Evolutionary conservation across 2,797 vertebrate species (phyloP).

Genomic region (Sebastes kiyomatsui): DNA sequence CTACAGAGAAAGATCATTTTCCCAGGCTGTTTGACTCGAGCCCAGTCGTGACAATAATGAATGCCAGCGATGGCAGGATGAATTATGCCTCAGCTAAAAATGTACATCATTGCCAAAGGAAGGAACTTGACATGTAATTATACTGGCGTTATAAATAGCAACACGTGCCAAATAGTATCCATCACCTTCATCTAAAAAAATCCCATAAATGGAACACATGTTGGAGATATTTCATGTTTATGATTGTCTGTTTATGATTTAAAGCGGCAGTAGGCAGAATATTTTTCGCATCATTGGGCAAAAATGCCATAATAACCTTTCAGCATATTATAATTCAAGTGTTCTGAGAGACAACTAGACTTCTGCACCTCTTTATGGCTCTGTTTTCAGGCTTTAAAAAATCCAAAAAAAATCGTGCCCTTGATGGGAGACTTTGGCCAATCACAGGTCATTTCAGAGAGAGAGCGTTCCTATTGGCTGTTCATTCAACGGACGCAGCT

Average conservation of each 20-base stretch:
- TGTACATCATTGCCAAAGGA: constrained; percentile 67
- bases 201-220: constrained; percentile 42
- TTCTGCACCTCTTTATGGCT: too few relatives aligned
- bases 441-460: too few relatives aligned
- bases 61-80: constrained; percentile 61
- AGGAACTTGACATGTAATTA: constrained; percentile 74
- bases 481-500: too few relatives aligned
- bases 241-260: constrained; percentile 21
- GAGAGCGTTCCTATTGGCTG: too few relatives aligned
- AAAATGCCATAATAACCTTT: too few relatives aligned
- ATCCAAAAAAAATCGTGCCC: accelerated
- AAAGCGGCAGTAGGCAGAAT: too few relatives aligned
- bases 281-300: too few relatives aligned
- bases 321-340: too few relatives aligned
- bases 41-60: constrained; percentile 66
- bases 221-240: constrained; percentile 19
- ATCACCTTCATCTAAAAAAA: constrained; percentile 54
- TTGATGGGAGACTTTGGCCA: too few relatives aligned
- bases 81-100: constrained; percentile 73
- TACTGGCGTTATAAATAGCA: constrained; percentile 71
- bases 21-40: constrained; percentile 56
- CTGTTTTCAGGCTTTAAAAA: too few relatives aligned
- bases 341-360: too few relatives aligned
- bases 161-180: constrained; percentile 37
- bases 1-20: constrained; percentile 55